Evolutionary conservation across 2,888 invertebrate genomes (phyloP).

Genomic region (Coenonympha arcania): DNA sequence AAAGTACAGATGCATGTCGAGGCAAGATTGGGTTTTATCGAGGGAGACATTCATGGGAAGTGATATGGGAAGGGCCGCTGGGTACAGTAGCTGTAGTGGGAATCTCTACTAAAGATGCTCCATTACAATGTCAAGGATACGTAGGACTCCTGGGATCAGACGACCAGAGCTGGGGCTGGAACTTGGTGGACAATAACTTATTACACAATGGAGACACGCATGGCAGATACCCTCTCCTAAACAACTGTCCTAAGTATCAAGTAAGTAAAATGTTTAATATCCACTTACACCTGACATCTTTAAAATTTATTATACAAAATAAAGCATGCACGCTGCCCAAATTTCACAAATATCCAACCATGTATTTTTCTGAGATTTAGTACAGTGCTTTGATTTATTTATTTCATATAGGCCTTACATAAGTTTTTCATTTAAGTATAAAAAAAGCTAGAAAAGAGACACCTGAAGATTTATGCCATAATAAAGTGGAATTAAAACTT

Average conservation of each 20-base stretch:
- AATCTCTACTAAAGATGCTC: conserved; percentile 94
- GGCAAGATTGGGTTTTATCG: conserved; percentile 92
- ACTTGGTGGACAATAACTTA: conserved; percentile 97
- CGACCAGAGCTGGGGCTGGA: conserved; percentile 99
- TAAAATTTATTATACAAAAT: too few relatives aligned
- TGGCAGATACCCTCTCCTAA: conserved; percentile 93
- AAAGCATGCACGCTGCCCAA: too few relatives aligned
- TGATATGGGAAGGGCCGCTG: conserved; percentile 98
- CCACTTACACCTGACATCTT: too few relatives aligned
- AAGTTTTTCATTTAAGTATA: too few relatives aligned
- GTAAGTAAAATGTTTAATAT: too few relatives aligned
- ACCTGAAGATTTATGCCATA: too few relatives aligned
- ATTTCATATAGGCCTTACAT: too few relatives aligned
- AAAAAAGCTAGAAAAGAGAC: too few relatives aligned
- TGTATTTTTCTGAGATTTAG: too few relatives aligned
- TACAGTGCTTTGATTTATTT: too few relatives aligned
- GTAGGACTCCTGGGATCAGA: conserved; percentile 95
- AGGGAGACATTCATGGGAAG: conserved; percentile 97
- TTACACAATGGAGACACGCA: conserved; percentile 96
- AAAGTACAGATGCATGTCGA: conserved; percentile 96
- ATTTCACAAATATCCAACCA: too few relatives aligned
- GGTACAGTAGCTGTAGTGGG: conserved; percentile 99
- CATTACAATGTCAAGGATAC: conserved; percentile 95
- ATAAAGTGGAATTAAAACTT: too few relatives aligned
- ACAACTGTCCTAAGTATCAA: conserved; percentile 98